Base-by-base conservation (phyloP, 2,113 vertebrate genomes). In the Perca schrenkii region DNA sequence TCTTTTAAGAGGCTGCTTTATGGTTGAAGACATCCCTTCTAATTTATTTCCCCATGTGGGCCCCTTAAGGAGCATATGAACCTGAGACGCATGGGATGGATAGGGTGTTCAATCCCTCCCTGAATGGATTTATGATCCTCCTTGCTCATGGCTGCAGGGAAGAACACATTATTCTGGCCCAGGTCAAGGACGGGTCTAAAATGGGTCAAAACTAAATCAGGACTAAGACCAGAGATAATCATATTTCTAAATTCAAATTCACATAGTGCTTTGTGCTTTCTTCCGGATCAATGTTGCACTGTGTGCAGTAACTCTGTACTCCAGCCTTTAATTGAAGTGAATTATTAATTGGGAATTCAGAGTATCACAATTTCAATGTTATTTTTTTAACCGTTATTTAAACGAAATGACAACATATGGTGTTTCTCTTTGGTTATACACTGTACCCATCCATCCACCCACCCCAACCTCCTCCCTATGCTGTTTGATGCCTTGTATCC, bases 1-100 rank as follows among this genome's bases (percentile, higher is more conserved):
- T 74, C 62, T 87, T 93, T 93, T 80, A 92, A 90, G 89, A 84
- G 89, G 68, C 66, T 82, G 79, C 83, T 91, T 93, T 91, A 90
- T 89, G 88, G 89, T 74, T 68, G 82, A 90, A 88, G 91, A 91
- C 86, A 77, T 89, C 68, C 82, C 62, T 89, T 43, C 79, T 94
- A 93, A 95, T 95, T 94, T 94, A 94, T 89, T 64, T 84, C 76
- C 80, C 84, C 84, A 74, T 36, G 28, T 34, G 78, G 90, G 83
- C 69, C 92, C 81, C 89, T 93, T 77, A 83, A 92, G 87, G 76
- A 88, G 83, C 88, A 72, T 57, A 88, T 87, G 86, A 94, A 90
- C 83, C 84, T 80, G 76, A 88, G 84, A 88, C 74, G 73, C 84
- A 86, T 79, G 61, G 79, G 84, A 81, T 84, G 91, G 87, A 80